These are phyloP conservation scores for Parazoanthus darwini DNA, from an alignment of 92 coral and sea anemone genomes.

Conservation along the genomic window DNA sequence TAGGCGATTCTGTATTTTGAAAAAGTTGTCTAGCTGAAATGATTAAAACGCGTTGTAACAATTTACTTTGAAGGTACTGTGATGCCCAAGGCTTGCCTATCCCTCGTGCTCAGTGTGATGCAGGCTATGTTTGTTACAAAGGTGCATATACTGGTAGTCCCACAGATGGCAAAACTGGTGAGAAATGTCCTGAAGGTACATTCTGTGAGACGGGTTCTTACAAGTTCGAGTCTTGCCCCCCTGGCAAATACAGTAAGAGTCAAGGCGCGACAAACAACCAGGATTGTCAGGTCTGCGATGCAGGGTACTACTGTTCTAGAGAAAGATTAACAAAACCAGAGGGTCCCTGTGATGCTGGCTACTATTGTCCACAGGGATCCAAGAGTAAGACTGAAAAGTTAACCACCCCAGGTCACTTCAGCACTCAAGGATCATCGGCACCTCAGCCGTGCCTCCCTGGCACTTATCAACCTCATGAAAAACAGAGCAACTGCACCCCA, in stretches of 20 bases:
- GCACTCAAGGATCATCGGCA: constrained; percentile 85
- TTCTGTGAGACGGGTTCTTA: constrained; percentile 90
- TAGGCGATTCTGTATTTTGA: no score
- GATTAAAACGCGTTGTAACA: neutral
- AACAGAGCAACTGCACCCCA: constrained; percentile 76
- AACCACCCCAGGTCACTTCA: constrained; percentile 86
- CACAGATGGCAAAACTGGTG: constrained; percentile 93
- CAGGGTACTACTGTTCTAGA: constrained; percentile 88
- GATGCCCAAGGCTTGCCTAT: constrained; percentile 96
- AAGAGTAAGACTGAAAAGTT: constrained; percentile 73
- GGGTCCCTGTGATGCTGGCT: constrained; percentile 93
- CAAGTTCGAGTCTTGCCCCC: constrained; percentile 85
- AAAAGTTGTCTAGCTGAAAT: no score
- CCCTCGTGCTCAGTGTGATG: constrained; percentile 93
- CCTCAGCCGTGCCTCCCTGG: constrained; percentile 95
- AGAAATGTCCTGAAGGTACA: constrained; percentile 91
- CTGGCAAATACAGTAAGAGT: constrained; percentile 94
- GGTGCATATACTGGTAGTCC: constrained; percentile 97
- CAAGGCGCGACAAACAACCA: constrained; percentile 96
- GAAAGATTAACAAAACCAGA: constrained; percentile 85
- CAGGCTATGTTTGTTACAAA: constrained; percentile 89
- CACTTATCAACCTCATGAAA: constrained; percentile 80
- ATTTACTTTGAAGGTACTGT: constrained; percentile 71
- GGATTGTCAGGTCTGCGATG: constrained; percentile 88
- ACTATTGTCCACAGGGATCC: constrained; percentile 88